Evolutionary conservation across 2,888 invertebrate species (phyloP).

Genomic region (Ceriagrion tenellum): DNA sequence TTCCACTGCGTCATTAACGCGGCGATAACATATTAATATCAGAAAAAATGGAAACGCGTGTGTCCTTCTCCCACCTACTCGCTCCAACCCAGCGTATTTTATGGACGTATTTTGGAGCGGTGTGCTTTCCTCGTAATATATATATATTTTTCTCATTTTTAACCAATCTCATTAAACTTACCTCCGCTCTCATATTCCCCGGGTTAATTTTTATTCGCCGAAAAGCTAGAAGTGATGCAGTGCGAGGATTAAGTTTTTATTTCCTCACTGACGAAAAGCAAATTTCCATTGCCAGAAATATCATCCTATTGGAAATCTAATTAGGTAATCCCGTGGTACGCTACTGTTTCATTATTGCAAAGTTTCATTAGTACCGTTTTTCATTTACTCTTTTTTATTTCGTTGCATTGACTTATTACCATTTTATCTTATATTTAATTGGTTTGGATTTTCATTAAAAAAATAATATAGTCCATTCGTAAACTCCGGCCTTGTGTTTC

Average conservation of each 20-base stretch:
- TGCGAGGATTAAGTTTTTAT: not conserved
- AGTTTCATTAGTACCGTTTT: not conserved
- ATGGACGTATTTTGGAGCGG: conserved; percentile 20
- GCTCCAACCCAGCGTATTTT: not conserved
- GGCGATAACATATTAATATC: conserved; percentile 45
- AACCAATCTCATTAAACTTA: conserved; percentile 29
- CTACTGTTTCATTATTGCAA: not conserved
- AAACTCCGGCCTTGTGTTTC: not conserved
- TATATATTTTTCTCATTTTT: not conserved
- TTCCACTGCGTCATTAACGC: conserved; percentile 50
- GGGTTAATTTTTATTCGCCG: conserved; percentile 28
- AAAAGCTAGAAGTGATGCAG: conserved; percentile 26
- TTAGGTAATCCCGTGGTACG: not conserved
- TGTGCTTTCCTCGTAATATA: not conserved
- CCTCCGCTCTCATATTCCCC: not conserved
- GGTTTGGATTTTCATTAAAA: not conserved
- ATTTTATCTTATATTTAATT: not conserved
- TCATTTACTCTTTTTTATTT: not conserved
- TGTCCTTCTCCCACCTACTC: not conserved
- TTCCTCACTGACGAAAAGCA: conserved; percentile 4
- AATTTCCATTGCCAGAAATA: conserved; percentile 28
- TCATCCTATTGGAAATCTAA: conserved; percentile 31
- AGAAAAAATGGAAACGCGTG: not conserved
- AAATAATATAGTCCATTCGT: not conserved
- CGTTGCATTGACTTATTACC: not conserved